phyloP scores from a whole-genome alignment of 2,888 invertebrate genomes.

The Panopea generosa region DNA sequence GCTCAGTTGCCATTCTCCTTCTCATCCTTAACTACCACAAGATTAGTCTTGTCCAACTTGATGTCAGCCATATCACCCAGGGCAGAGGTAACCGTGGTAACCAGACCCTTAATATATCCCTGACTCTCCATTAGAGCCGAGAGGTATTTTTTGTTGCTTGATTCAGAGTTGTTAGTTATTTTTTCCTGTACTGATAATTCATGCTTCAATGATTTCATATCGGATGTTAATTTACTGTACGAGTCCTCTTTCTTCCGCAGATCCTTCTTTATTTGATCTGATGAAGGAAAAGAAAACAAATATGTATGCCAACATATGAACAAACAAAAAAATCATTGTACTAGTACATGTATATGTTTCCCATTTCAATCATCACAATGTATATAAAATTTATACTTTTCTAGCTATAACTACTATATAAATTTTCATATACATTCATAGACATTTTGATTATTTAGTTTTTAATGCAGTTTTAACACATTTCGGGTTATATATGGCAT shows the following conservation, averaged over 20 bases:
- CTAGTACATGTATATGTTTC: too few species aligned
- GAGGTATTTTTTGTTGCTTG: slow-evolving; percentile 65
- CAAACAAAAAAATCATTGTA: too few species aligned
- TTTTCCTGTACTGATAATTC: slow-evolving; percentile 67
- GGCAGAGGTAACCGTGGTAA: slow-evolving; percentile 54
- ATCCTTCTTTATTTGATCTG: slow-evolving; percentile 87
- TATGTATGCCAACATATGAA: background rate
- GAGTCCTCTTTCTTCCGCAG: slow-evolving; percentile 87
- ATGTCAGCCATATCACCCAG: slow-evolving; percentile 56
- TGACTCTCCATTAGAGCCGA: slow-evolving; percentile 65
- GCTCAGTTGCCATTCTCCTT: slow-evolving; percentile 31
- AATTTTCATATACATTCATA: too few species aligned
- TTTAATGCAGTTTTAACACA: too few species aligned
- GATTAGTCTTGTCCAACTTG: slow-evolving; percentile 27
- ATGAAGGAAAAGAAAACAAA: slow-evolving; percentile 60
- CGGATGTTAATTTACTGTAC: slow-evolving; percentile 88
- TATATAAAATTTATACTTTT: too few species aligned
- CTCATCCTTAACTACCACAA: slow-evolving; percentile 24
- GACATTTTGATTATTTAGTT: too few species aligned
- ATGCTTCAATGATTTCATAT: slow-evolving; percentile 84
- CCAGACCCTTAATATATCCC: slow-evolving; percentile 51
- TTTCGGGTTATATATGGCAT: too few species aligned
- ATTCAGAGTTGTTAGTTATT: slow-evolving; percentile 62
- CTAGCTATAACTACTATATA: too few species aligned
- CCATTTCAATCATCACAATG: too few species aligned